Conservation (phyloP, 2,888 invertebrate genomes). For the Malachius bipustulatus region DNA sequence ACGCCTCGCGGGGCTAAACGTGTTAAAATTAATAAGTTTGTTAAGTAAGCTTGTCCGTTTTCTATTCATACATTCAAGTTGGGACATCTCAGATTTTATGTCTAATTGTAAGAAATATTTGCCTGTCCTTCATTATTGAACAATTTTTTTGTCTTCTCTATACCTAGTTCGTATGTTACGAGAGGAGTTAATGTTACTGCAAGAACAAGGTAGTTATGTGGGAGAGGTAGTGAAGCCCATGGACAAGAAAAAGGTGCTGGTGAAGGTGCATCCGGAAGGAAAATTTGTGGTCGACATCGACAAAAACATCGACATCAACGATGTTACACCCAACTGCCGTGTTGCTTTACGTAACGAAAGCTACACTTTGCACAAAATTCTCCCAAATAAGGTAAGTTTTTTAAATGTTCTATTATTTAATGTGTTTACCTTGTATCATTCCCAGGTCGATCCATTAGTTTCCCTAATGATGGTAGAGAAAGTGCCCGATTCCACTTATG, state of each 20-base stretch:
- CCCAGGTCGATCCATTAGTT: slow-evolving; percentile 87
- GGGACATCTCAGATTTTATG: neutral
- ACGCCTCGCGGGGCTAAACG: too few species aligned
- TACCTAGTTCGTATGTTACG: slow-evolving; percentile 89
- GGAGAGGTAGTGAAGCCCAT: slow-evolving; percentile 99
- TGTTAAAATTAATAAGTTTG: too few species aligned
- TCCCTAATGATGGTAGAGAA: slow-evolving; percentile 99
- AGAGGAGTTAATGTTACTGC: slow-evolving; percentile 90
- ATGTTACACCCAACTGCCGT: slow-evolving; percentile 93
- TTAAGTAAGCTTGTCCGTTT: too few species aligned
- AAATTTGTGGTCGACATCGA: slow-evolving; percentile 99
- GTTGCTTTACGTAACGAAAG: slow-evolving; percentile 97
- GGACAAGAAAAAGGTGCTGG: slow-evolving; percentile 99
- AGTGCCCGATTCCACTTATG: slow-evolving; percentile 98
- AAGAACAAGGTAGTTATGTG: slow-evolving; percentile 98
- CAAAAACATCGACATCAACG: slow-evolving; percentile 96
- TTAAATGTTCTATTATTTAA: slow-evolving; percentile 1
- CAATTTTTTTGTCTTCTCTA: too few species aligned
- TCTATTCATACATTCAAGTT: too few species aligned
- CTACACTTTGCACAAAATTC: slow-evolving; percentile 95
- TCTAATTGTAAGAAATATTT: neutral
- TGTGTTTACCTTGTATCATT: slow-evolving; percentile 6
- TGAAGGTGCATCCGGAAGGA: slow-evolving; percentile 98
- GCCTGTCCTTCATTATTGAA: too few species aligned
- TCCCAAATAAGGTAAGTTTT: slow-evolving; percentile 77